Conservation (phyloP, 2,113 vertebrate genomes). For the Corythornis vintsioides region DNA sequence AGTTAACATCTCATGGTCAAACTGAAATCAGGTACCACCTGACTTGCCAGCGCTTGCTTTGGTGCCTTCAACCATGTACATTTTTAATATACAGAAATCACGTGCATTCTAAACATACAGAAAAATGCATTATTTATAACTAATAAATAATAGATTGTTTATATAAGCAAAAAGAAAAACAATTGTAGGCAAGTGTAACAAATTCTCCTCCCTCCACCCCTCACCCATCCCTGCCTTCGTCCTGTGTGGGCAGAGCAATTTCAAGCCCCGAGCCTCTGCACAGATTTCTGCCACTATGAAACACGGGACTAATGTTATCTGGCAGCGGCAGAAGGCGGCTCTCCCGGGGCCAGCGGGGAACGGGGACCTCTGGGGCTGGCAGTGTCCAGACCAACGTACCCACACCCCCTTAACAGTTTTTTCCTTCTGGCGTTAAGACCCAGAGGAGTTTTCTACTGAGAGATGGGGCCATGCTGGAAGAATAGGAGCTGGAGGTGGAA, state of each 20-base stretch:
- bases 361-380: slow-evolving; percentile 6
- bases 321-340: slow-evolving; percentile 64
- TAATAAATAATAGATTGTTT: slow-evolving; percentile 73
- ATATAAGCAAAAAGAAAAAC: slow-evolving; percentile 67
- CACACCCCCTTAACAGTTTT: neutral
- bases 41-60: neutral
- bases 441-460: neutral
- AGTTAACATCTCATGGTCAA: neutral
- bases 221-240: neutral
- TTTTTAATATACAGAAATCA: slow-evolving; percentile 69
- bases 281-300: slow-evolving; percentile 62
- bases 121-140: slow-evolving; percentile 71
- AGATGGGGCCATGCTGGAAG: neutral
- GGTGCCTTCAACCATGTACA: slow-evolving; percentile 58
- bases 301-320: slow-evolving; percentile 58
- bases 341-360: neutral
- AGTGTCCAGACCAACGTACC: neutral
- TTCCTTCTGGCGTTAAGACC: neutral
- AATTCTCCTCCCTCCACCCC: slow-evolving; percentile 31
- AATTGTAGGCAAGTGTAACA: slow-evolving; percentile 65
- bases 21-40: neutral
- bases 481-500: neutral
- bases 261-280: slow-evolving; percentile 55
- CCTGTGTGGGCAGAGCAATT: neutral
- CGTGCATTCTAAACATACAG: slow-evolving; percentile 70